Evolutionary conservation across 2,888 invertebrate species (phyloP).

Genomic region (Clanis bilineata): DNA sequence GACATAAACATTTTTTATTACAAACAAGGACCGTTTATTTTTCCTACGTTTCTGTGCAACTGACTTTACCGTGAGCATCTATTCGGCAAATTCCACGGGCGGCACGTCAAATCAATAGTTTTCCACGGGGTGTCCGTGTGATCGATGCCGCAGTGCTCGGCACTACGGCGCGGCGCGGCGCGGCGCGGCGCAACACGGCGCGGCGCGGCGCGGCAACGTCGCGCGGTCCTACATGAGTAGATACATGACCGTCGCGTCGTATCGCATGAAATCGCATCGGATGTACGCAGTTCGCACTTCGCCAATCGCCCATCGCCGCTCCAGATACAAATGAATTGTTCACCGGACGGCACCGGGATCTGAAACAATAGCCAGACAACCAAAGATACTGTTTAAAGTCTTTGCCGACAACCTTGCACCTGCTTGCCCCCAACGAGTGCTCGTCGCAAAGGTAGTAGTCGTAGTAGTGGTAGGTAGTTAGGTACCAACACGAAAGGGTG

Average conservation of each 20-base stretch:
- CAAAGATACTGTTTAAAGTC: no score
- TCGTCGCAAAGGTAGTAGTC: background rate
- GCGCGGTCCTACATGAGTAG: no score
- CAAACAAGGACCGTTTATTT: constrained; percentile 20
- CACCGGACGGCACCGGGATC: background rate
- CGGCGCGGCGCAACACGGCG: no score
- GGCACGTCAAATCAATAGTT: constrained; percentile 31
- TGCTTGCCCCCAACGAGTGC: no score
- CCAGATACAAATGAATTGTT: background rate
- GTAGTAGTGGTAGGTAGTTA: no score
- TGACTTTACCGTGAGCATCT: constrained; percentile 11
- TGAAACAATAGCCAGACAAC: background rate
- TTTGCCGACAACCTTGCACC: no score
- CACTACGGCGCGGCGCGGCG: background rate
- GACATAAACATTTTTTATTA: constrained; percentile 22
- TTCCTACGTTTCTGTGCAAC: constrained; percentile 16
- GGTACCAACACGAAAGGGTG: background rate
- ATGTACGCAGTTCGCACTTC: no score
- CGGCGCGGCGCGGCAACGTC: no score
- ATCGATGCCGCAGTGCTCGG: constrained; percentile 12
- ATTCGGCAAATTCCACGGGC: constrained; percentile 21
- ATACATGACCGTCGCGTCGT: no score
- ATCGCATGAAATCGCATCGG: no score
- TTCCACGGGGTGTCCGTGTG: constrained; percentile 22
- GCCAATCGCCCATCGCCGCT: background rate